Base-by-base conservation (phyloP, 2,113 vertebrate species). In the Phasianus colchicus region DNA sequence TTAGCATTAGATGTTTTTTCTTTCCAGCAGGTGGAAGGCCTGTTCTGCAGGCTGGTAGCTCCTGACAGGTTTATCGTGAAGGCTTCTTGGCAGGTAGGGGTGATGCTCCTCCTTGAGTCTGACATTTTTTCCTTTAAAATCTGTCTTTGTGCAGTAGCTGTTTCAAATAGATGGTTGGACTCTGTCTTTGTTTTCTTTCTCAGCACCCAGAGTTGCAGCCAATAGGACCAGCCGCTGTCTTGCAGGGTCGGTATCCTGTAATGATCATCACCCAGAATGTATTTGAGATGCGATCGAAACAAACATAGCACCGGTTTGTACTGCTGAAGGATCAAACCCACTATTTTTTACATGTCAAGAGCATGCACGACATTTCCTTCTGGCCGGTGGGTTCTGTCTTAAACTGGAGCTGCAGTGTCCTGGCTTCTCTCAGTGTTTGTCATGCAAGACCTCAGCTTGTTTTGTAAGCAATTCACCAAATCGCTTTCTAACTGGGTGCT, bases 1-100 rank as follows among this genome's bases (percentile, higher is more conserved):
- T 91, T 96, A 85, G 93, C 95, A 91, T 93, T 93, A 64, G 64
- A 54, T 73, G 47, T 38, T 66, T 42, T 54, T 50, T 50, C 74
- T 64, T 79, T 70, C 66, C 78, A 92, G 94, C 94, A 96, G 95
- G 93, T 95, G 95, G 88, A 92, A 92, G 82, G 91, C 91, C 89
- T 91, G 89, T 96, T 95, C 82, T 92, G 82, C 72, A 93, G 87
- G 78, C 89, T 95, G 1, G 0, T 87, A 91, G 78, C 75, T 96
- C 81, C 86, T 92, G 91, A 89, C 94, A 94, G 75, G 86, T 94
- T 95, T 92, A 78, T 81, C 1, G 0, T 94, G 94, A 95, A 92
- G 91, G 43, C 87, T 96, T 95, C 83, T 95, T 95, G 94, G 94
- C 91, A 94, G 94, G 94, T 96, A 91, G 79, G 65, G 91, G 34